Percentiles rank a stretch among this genome's conserved stretches.
phyloP scores from a whole-genome alignment of 2,113 vertebrate genomes.

The Pangasianodon hypophthalmus region DNA sequence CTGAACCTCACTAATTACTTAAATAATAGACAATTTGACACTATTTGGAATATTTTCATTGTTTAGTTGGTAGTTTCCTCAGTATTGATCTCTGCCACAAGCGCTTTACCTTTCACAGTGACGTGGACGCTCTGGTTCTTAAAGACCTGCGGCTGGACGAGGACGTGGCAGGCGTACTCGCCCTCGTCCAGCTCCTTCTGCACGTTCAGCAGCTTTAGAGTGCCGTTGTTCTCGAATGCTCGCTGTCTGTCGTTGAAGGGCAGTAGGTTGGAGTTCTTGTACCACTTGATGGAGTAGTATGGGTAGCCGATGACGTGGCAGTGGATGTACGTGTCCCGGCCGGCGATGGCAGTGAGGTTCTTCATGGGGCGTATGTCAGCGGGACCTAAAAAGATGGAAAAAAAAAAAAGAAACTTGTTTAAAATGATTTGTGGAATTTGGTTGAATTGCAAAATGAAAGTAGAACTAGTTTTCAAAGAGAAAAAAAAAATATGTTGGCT shows the following conservation, averaged over 20 bases:
- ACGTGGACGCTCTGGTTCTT: constrained; percentile 94
- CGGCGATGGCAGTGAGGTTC: constrained; percentile 96
- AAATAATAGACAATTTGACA: neutral
- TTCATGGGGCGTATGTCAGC: constrained; percentile 98
- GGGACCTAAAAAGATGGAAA: constrained; percentile 74
- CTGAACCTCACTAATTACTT: neutral
- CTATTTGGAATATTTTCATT: neutral
- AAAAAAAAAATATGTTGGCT: neutral
- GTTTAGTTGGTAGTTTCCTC: neutral
- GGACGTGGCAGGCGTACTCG: constrained; percentile 94
- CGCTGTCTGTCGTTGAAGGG: constrained; percentile 97
- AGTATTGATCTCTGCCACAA: neutral
- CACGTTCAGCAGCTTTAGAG: constrained; percentile 92
- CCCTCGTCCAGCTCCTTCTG: constrained; percentile 92
- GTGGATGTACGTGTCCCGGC: constrained; percentile 94
- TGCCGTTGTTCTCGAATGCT: constrained; percentile 96
- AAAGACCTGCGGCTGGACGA: constrained; percentile 82
- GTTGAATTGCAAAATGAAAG: neutral
- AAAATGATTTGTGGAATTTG: constrained; percentile 20
- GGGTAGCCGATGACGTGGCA: constrained; percentile 97
- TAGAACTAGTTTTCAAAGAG: neutral
- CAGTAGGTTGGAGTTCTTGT: constrained; percentile 95
- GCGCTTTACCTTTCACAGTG: constrained; percentile 85
- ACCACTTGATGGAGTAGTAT: constrained; percentile 99
- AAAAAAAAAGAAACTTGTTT: constrained; percentile 30